Evolutionary conservation across 2,797 vertebrate genomes (phyloP).

Genomic region (Odontamblyopus lacepedii): DNA sequence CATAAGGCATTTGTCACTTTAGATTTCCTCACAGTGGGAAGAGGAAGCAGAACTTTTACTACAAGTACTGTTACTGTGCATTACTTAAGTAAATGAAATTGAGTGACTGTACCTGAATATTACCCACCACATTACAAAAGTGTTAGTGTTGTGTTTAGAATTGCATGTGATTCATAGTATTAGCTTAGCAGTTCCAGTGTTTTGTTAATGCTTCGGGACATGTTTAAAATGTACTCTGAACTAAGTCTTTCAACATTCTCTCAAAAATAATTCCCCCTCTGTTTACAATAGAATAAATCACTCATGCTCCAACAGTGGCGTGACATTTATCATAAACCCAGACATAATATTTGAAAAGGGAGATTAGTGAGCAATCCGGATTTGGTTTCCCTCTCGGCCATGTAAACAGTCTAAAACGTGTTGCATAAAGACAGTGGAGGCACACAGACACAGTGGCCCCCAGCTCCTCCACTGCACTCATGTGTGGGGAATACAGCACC

Average conservation of each 20-base stretch:
- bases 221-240: not conserved
- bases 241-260: not conserved
- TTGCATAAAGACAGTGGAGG: conserved; percentile 45
- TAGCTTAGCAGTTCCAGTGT: not conserved
- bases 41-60: too few species aligned
- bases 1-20: too few species aligned
- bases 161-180: not conserved
- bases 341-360: conserved; percentile 59
- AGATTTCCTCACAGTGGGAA: too few species aligned
- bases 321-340: conserved; percentile 55
- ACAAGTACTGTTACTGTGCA: too few species aligned
- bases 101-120: too few species aligned
- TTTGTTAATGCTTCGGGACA: not conserved
- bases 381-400: conserved; percentile 56
- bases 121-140: too few species aligned
- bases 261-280: not conserved
- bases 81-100: too few species aligned
- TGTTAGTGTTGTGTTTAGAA: not conserved
- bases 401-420: not conserved
- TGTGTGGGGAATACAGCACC: not conserved
- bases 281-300: conserved; percentile 46
- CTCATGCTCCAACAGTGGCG: conserved; percentile 42
- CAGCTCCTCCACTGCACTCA: conserved; percentile 31
- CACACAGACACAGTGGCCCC: conserved; percentile 59
- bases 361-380: conserved; percentile 55